phyloP scores from a whole-genome alignment of 2,113 vertebrate species.

The Rhineura floridana region DNA sequence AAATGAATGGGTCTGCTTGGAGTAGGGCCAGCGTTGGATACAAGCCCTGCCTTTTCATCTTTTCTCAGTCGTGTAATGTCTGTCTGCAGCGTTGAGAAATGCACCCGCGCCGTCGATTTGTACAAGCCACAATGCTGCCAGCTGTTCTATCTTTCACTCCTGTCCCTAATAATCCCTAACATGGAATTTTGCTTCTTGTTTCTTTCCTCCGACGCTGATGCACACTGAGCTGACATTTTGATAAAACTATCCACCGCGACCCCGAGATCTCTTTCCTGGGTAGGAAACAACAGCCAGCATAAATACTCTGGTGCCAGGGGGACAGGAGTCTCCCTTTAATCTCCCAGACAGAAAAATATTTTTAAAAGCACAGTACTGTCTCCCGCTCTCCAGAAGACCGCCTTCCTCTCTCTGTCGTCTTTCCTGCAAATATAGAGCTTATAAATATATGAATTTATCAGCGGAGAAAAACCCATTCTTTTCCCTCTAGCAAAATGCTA shows the following conservation, averaged over 20 bases:
- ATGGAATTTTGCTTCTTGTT: not conserved
- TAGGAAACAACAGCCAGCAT: conserved; percentile 63
- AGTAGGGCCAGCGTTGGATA: too few relatives aligned
- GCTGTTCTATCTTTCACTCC: not conserved
- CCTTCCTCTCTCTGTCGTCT: conserved; percentile 50
- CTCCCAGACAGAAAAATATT: conserved; percentile 27
- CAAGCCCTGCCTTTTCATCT: too few relatives aligned
- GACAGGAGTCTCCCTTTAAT: conserved; percentile 67
- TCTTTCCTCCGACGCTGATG: not conserved
- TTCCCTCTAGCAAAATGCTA: conserved; percentile 78
- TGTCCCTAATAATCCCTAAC: not conserved
- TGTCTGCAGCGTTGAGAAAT: too few relatives aligned
- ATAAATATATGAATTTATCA: conserved; percentile 78
- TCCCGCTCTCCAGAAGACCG: conserved; percentile 66
- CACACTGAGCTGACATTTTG: conserved; percentile 3
- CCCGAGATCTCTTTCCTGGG: not conserved
- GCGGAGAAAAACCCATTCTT: conserved; percentile 73
- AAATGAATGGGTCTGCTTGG: too few relatives aligned
- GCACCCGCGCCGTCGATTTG: not conserved
- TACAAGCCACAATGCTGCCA: too few relatives aligned
- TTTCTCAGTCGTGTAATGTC: too few relatives aligned
- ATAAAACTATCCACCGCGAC: not conserved
- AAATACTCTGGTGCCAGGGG: conserved; percentile 68
- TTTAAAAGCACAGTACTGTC: conserved; percentile 53
- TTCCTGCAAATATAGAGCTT: conserved; percentile 67